Base-by-base conservation (phyloP, 2,797 vertebrate genomes). In the Setipinna tenuifilis region DNA sequence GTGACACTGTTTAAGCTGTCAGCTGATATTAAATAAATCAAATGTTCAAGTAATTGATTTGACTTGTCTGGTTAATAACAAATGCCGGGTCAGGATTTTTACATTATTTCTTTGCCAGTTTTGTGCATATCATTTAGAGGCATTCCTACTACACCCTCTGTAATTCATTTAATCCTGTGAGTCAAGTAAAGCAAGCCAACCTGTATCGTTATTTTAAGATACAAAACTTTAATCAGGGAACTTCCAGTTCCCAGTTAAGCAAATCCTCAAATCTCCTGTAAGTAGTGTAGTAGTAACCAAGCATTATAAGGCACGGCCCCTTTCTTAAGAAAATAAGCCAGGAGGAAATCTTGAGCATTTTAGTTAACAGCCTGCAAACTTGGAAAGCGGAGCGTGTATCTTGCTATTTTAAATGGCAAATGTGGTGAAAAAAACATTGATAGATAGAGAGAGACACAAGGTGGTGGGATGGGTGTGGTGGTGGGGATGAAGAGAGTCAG, bases 1-100 rank as follows among this genome's bases (percentile, higher is more conserved):
- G 3, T 35, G 23, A 57, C 50, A 7, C 82, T 62, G 82, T 83
- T 59, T 46, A 7, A 61, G 54, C 82, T 80, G 46, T 83, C 68
- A 85, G 54, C 35, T 75, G 48, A 82, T 85, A 75, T 75, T 85
- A 82, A 48, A 31, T 78, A 83, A 71, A 65, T 85, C 86, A 86
- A 85, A 58, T 86, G 84, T 68, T 80, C 0, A 35, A 28, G 14
- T 78, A 21, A 78, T 16, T 75, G 2, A 78, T 78, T 21, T 78
- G 35, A 44, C 19, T 21, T 44, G 6, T 71, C 28, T 41, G 28
- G 68, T 78, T 44, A 78, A 44, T 41, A 71, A 65, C 61, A 78
- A 19, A 6, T 78, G 35, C 17, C 17, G 41, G 16, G 6, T 78
- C 35, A 44, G 31, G 44, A 21, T 31, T 31, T 82, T 57, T 81